Evolutionary conservation across 2,888 invertebrate species (phyloP), one percentile per base, ranked within the genome.

Genomic region (Lucinisca nassula): DNA sequence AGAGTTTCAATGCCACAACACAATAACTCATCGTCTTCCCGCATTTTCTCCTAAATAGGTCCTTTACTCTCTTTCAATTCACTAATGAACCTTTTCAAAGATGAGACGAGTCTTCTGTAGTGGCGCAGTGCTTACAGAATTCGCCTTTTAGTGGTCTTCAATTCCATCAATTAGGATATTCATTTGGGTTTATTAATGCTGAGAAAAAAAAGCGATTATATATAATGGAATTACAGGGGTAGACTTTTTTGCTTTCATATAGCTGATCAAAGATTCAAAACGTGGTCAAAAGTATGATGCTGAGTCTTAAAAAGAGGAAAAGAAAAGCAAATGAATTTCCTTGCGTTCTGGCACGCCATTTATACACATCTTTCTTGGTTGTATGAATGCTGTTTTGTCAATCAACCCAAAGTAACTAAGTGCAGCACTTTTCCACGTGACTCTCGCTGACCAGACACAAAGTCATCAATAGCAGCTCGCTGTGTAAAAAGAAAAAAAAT

Each of bases 71-170:
- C 79, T 80, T 84, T 85, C 84, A 87, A 89, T 82, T 80, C 81
- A 37, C 90, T 90, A 90, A 90, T 90, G 87, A 90, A 87, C 79
- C 85, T 84, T 85, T 90, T 79, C 81, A 90, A 87, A 75, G 78
- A 38, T 49, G 84, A 82, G 87, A 88, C 78, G 83, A 58, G 49
- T 49, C 45, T 35, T 61, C n/a, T 61, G 35, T 37, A 35, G 24
- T 61, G 72, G 58, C 27, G 24, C 67, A 67, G 35, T 67, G 67
- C 67, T 67, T 35, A 67, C 67, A 67, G 67, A 67, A 51, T 38
- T 74, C 75, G 58, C 79, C 74, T 61, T 79, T 80, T 80, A 82
- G 72, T 38, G 78, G 82, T 61, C 27, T 84, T 40, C 61, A 79
- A 83, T 79, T 70, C 82, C 75, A 74, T 76, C 84, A 84, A 88